Base-by-base conservation (phyloP, 1,140 invertebrate species). In the Drosophila setifemur region DNA sequence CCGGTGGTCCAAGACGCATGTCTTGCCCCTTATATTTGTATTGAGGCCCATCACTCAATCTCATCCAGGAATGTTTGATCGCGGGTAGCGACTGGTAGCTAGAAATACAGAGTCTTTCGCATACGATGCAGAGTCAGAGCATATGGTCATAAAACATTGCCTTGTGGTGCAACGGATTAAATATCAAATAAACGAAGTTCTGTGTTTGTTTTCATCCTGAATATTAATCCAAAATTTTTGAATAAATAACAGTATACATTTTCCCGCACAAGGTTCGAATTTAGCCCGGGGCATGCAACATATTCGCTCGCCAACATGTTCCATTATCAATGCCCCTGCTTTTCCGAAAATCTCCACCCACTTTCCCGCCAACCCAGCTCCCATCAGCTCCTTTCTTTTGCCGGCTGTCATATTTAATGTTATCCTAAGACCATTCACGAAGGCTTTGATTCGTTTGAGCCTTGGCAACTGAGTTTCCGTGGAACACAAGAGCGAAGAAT, bases 361-460 rank as follows among this genome's bases (percentile, higher is more conserved):
- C 23, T 4, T n/a, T 19, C 25, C 25, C 3, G 31, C 8, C 3
- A 4, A 16, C 5, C 4, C 37, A 25, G 9, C 4, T 2, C 9
- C n/a, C n/a, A n/a, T n/a, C n/a, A n/a, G n/a, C n/a, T n/a, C n/a
- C n/a, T n/a, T n/a, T n/a, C n/a, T n/a, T 37, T 53, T 55, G 2
- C 47, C 12, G 14, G 21, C 55, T 60, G 33, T 50, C 52, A 39
- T 53, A 40, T 54, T 71, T 53, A 66, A 58, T 58, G 25, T 60
- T 50, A 44, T 66, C 48, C 39, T 67, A 42, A 45, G 58, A 50
- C 47, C 42, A 72, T 48, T 53, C 47, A 49, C 31, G 45, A 57
- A 37, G 55, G 40, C 55, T 69, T 28, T 69, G 61, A 67, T 68
- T 77, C 42, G 48, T 55, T 72, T 63, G 35, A 47, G 40, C 14